These are phyloP conservation scores for Philereme transversata DNA, from an alignment of 2,888 invertebrate genomes.

Conservation along the genomic window DNA sequence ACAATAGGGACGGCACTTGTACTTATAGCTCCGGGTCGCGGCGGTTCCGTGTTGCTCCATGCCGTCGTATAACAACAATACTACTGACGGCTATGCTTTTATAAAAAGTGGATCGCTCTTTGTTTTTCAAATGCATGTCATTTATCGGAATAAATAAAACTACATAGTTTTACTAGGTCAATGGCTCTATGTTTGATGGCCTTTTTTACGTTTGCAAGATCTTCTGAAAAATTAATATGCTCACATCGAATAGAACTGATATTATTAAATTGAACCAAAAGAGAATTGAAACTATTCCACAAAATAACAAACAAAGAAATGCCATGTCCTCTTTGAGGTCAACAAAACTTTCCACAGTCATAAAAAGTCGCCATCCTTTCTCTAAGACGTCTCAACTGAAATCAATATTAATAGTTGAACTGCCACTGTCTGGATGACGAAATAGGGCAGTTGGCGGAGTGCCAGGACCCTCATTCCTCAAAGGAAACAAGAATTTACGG, in stretches of 20 bases:
- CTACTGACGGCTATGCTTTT: too few species aligned
- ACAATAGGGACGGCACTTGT: too few species aligned
- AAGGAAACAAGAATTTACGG: conserved; percentile 35
- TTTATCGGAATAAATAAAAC: too few species aligned
- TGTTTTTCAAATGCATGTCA: too few species aligned
- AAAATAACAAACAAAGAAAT: conserved; percentile 1
- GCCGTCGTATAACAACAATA: too few species aligned
- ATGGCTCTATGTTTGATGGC: too few species aligned
- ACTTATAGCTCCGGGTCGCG: too few species aligned
- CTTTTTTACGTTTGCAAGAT: too few species aligned
- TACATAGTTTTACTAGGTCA: too few species aligned
- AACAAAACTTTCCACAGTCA: conserved; percentile 18
- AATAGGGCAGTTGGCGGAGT: conserved; percentile 29
- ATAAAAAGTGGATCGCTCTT: too few species aligned
- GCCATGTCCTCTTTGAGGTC: conserved; percentile 18
- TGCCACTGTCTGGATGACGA: conserved; percentile 31
- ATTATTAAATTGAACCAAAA: neutral
- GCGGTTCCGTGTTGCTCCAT: too few species aligned
- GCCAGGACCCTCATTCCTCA: conserved; percentile 29
- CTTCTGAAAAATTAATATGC: neutral
- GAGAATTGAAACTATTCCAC: neutral
- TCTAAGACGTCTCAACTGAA: conserved; percentile 22
- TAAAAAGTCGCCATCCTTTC: conserved; percentile 22
- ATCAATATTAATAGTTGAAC: conserved; percentile 34
- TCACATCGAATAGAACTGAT: neutral